Evolutionary conservation across 2,888 invertebrate genomes (phyloP).

Genomic region (Dasysyrphus albostriatus): DNA sequence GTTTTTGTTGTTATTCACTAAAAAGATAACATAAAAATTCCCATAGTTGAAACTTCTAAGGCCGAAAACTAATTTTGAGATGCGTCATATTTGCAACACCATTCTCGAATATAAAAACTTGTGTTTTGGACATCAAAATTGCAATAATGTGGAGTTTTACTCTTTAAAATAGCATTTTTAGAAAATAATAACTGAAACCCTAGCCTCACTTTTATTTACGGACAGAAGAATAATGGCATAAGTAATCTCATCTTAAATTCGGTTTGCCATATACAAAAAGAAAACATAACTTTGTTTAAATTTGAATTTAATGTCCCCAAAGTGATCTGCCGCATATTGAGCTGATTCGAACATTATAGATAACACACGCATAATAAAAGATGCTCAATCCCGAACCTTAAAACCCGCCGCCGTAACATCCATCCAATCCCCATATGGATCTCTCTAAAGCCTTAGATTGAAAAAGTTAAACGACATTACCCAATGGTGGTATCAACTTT

Average conservation of each 20-base stretch:
- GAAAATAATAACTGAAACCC: no score
- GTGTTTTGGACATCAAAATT: no score
- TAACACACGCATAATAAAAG: constrained; percentile 62
- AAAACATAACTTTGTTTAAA: constrained; percentile 37
- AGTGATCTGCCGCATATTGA: constrained; percentile 62
- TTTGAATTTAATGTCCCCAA: constrained; percentile 65
- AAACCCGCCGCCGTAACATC: not conserved
- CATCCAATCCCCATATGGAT: constrained; percentile 34
- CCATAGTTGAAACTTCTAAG: no score
- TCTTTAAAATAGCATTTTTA: no score
- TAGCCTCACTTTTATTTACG: no score
- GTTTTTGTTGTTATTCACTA: no score
- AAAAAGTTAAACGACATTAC: constrained; percentile 59
- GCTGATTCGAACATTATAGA: constrained; percentile 60
- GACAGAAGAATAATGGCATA: no score
- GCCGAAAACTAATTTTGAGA: no score
- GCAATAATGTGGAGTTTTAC: no score
- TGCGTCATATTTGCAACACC: no score
- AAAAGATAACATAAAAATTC: no score
- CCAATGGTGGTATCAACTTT: constrained; percentile 73
- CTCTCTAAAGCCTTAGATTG: constrained; percentile 39
- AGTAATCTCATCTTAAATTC: not conserved
- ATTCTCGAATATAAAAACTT: no score
- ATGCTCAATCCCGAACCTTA: constrained; percentile 28
- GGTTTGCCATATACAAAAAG: not conserved